Evolutionary conservation across 2,113 vertebrate genomes (phyloP), one percentile per base, ranked within the genome.

Genomic region (Balaenoptera acutorostrata): DNA sequence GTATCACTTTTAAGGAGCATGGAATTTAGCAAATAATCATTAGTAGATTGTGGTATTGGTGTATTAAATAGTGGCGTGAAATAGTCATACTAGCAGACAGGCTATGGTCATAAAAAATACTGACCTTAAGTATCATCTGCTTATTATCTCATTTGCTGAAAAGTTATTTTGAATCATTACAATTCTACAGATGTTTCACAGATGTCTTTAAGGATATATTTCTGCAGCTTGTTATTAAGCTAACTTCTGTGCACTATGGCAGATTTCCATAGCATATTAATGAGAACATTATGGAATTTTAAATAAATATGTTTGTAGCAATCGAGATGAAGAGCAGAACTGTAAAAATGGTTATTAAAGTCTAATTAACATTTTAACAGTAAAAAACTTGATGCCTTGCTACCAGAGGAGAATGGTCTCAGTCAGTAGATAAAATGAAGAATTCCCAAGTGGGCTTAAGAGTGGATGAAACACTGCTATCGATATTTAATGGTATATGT

Each of bases 311-410:
- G 95, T 98, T 98, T 98, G 96, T 96, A 98, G 97, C 97, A 98
- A 98, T 98, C 29, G 80, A 98, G 96, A 98, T 98, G 96, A 98
- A 98, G 96, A 98, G 82, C 91, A 97, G 88, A 98, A 98, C 0
- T 6, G 98, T 98, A 98, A 98, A 99, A 98, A 95, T 94, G 88
- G 98, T 98, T 97, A 98, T 98, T 98, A 98, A 98, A 98, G 97
- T 95, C 98, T 98, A 98, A 99, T 99, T 99, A 99, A 98, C 98
- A 98, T 99, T 98, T 98, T 98, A 98, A 98, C 95, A 90, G 93
- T 97, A 97, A 98, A 98, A 98, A 97, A 94, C 97, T 98, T 98
- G 72, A 97, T 97, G 96, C 95, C 95, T 98, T 97, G 91, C 97
- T 97, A 88, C 93, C 88, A 97, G 89, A 97, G 97, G 98, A 98